Base-by-base conservation (phyloP, 30 jellyfish, hydroid and myxozoan genomes). In the Phacellophora camtschatica region DNA sequence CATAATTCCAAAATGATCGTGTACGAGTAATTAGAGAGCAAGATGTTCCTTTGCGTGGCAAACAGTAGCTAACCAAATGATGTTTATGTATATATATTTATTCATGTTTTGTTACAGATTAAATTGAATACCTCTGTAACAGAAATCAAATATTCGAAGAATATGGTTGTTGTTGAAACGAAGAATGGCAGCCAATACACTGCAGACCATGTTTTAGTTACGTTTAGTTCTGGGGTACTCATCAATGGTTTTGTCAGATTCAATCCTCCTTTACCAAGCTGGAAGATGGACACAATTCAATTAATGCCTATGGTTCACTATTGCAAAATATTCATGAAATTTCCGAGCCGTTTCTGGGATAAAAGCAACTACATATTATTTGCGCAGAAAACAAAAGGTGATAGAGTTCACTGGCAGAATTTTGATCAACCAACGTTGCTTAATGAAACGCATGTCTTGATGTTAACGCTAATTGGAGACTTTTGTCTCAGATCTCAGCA, bases 151-250 rank as follows among this genome's bases (percentile, higher is more conserved):
- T 82, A 82, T 34, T 36, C 33, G 28, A 45, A 49, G 19, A 69
- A 31, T 8, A 67, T 22, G 15, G 94, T 82, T 8, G 3, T 42
- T 1, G 86, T 82, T 30, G 53, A 33, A 16, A 53, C 86, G 39
- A 3, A 43, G 8, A 65, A 42, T 30, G 94, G 94, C 20, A 61
- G 45, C 22, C 55, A 12, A 23, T 82, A 51, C 62, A 66, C 39
- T 10, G 94, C 94, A 0, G 86, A 82, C 57, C 41, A 82, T 37
- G 85, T 81, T 5, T 65, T 39, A 34, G 71, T 82, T 2, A 82
- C 94, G 23, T 67, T 82, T 25, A 82, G 94, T 50, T 55, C 94
- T 35, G 94, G 94, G 8, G 86, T 82, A 4, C 63, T 82, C 45
- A 62, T 30, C 35, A 67, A 72, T 61, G 29, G 73, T 5, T 8